phyloP scores from a whole-genome alignment of 2,113 vertebrate species.

The Indicator maculatus region DNA sequence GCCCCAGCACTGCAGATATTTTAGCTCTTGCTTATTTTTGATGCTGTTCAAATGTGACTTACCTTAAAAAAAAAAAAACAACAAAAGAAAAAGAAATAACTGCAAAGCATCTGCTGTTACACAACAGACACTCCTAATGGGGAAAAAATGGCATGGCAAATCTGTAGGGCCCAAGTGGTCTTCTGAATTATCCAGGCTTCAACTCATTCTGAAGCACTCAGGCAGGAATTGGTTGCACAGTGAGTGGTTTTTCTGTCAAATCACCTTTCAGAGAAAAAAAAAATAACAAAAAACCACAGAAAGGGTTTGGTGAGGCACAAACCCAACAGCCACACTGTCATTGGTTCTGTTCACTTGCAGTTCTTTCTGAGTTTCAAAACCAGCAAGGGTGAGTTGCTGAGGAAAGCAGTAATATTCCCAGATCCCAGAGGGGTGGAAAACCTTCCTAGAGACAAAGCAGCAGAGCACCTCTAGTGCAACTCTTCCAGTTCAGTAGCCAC shows the following conservation, averaged over 20 bases:
- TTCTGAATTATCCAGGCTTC: neutral
- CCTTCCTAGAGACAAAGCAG: neutral
- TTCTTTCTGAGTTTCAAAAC: neutral
- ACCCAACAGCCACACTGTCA: neutral
- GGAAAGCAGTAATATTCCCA: neutral
- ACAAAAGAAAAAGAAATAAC: neutral
- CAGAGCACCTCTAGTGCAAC: neutral
- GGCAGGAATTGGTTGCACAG: neutral
- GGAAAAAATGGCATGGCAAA: neutral
- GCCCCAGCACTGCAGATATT: conserved; percentile 67
- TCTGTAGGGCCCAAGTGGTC: neutral
- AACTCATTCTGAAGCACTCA: neutral
- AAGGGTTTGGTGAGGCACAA: neutral
- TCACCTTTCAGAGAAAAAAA: neutral
- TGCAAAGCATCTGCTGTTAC: conserved; percentile 34
- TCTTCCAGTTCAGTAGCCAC: neutral
- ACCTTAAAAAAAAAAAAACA: neutral
- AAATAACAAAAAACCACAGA: neutral
- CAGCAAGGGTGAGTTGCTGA: neutral
- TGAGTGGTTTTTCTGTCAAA: neutral
- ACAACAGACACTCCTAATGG: neutral
- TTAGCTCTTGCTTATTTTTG: conserved; percentile 68
- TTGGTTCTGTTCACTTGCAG: neutral
- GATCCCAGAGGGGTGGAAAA: neutral
- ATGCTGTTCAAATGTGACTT: conserved; percentile 54